Evolutionary conservation across 2,888 invertebrate species (phyloP), one percentile per base, ranked within the genome.

Genomic region (Diadegma fenestrale): DNA sequence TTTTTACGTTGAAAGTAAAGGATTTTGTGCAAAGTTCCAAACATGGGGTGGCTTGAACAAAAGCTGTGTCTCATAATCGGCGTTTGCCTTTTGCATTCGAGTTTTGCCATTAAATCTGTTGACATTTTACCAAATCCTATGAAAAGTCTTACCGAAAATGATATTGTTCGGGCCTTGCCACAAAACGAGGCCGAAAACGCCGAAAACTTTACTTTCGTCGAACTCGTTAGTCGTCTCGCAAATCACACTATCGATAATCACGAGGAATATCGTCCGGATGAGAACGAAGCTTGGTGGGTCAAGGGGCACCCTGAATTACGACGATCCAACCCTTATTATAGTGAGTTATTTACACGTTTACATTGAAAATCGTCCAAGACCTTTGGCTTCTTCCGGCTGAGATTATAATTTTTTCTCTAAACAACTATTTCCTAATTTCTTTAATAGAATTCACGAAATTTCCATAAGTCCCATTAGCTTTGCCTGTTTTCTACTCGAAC

Each of bases 171-270:
- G 0, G 89, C 90, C 2, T 87, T 94, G 5, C 86, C 91, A 4
- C 88, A 88, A 14, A 92, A 89, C 51, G 78, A 87, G 30, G 77
- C 83, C 26, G 84, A 82, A n/a, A 48, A n/a, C 45, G 82, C 89
- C 7, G 90, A 92, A 14, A 93, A 93, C 84, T 91, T 90, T 68
- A 93, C 93, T 4, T 86, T 93, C 61, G 86, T 91, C 48, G 90
- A 92, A 48, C 85, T 93, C 1, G 89, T 93, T 19, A 87, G 79
- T 14, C 86, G 75, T 58, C 77, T 90, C 14, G 80, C 80, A 4
- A 91, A 92, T 76, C 85, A 87, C 12, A 89, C 83, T 12, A 71
- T 88, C 54, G 84, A 84, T 26, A 26, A 81, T 12, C 30, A 33
- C 26, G 75, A 80, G 22, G 66, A 51, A 37, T 30, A 68, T 14